Evolutionary conservation across 92 coral and sea anemone species (phyloP), one percentile per base, ranked within the genome.

Genomic region (Actinostola sp.): DNA sequence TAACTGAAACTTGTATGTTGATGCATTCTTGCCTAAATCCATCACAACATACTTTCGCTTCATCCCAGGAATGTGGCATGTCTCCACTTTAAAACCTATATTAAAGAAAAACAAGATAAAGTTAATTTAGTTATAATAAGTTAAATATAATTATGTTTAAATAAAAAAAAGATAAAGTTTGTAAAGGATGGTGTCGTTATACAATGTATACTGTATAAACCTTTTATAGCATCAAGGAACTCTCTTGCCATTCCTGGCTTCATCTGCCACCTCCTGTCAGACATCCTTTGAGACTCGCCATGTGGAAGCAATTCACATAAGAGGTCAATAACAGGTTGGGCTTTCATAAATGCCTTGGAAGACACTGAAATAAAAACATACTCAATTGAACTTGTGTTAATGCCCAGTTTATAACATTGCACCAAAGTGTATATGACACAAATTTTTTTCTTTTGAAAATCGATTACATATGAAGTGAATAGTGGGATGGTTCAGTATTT

Each of bases 311-410:
- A 68, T 72, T 93, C 93, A 72, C 81, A 61, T 0, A 91, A 17
- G n/a, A 82, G 80, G 9, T 88, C 85, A 6, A 88, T 60, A 1
- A 93, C 88, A 26, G 69, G 78, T 45, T 89, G 96, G 3, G 66
- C 59, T 54, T 91, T 91, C 65, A 79, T 83, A 78, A 93, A 93
- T 3, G 92, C 98, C 55, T 93, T 93, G 9, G 98, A 92, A 15
- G 97, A 91, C 33, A 93, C 98, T 93, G 63, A 52, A 80, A 77
- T 11, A 49, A 4, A 31, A 51, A 65, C 9, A 19, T 61, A 28
- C 10, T 19, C 14, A 28, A n/a, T n/a, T n/a, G n/a, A n/a, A n/a
- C n/a, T n/a, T n/a, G n/a, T n/a, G n/a, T n/a, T n/a, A n/a, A n/a
- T n/a, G n/a, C n/a, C n/a, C n/a, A n/a, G n/a, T n/a, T n/a, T n/a